Percentiles rank a stretch among this genome's conserved stretches.
Evolutionary conservation across 2,113 vertebrate genomes (phyloP).

Genomic region (Rallus limicola): DNA sequence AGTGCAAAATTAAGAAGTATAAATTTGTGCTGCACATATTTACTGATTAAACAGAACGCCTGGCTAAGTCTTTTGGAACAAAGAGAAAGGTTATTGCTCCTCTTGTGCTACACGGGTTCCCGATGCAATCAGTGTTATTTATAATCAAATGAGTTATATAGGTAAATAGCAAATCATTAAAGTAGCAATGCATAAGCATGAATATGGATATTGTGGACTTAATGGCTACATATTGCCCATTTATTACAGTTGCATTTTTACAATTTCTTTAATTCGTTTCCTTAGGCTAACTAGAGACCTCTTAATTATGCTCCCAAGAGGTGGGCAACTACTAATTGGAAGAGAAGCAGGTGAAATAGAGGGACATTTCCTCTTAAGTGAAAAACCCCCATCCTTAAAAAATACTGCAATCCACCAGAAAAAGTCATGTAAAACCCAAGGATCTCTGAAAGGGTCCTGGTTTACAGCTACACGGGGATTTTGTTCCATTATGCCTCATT

Average conservation of each 20-base stretch:
- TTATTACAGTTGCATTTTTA: constrained; percentile 67
- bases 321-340: constrained; percentile 71
- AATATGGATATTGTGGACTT: constrained; percentile 61
- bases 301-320: constrained; percentile 75
- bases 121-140: constrained; percentile 50
- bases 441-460: not conserved
- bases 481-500: not conserved
- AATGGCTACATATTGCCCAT: constrained; percentile 46
- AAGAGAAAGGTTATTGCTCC: constrained; percentile 24
- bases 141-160: constrained; percentile 22
- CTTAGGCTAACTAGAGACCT: constrained; percentile 69
- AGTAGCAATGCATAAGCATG: constrained; percentile 8
- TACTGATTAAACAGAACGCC: constrained; percentile 14
- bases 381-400: constrained; percentile 25
- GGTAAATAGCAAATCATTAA: constrained; percentile 38
- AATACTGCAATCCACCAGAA: constrained; percentile 29
- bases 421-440: not conserved
- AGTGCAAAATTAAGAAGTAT: constrained; percentile 24
- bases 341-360: constrained; percentile 74
- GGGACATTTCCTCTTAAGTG: constrained; percentile 52
- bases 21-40: constrained; percentile 2
- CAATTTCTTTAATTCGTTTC: constrained; percentile 75
- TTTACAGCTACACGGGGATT: not conserved
- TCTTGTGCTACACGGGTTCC: not conserved
- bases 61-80: not conserved